These are phyloP conservation scores for Drusus annulatus DNA, from an alignment of 1,140 invertebrate species.

Conservation along the genomic window DNA sequence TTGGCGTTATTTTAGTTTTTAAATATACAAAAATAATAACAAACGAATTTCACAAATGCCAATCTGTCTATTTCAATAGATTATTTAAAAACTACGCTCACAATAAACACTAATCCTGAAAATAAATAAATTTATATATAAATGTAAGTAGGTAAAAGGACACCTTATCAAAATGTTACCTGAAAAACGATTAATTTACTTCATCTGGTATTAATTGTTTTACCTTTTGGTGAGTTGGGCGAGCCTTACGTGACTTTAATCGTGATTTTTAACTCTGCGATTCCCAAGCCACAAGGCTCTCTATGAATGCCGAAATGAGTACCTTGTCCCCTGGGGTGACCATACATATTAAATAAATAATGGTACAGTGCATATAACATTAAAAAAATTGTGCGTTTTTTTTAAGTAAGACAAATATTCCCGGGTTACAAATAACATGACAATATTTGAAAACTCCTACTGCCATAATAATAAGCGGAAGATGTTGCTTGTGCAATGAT, in stretches of 20 bases:
- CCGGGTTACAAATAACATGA: too few relatives aligned
- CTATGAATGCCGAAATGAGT: constrained; percentile 1
- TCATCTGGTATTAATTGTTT: neutral
- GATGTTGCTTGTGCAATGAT: too few relatives aligned
- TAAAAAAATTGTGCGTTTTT: too few relatives aligned
- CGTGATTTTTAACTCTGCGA: neutral
- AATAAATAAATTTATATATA: constrained; percentile 1
- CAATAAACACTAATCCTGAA: neutral
- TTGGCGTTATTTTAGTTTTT: too few relatives aligned
- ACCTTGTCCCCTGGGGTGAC: neutral
- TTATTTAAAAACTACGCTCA: neutral
- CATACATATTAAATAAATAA: neutral
- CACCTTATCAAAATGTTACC: neutral
- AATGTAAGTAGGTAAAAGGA: neutral
- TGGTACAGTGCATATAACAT: neutral
- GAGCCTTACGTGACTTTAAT: neutral
- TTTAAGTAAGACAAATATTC: too few relatives aligned
- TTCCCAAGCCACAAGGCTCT: neutral
- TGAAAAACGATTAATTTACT: neutral
- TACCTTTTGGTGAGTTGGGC: neutral
- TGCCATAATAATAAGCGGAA: too few relatives aligned
- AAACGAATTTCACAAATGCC: too few relatives aligned
- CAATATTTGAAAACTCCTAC: too few relatives aligned
- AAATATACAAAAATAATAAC: too few relatives aligned
- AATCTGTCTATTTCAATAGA: too few relatives aligned